Evolutionary conservation across 64 coral and sea anemone genomes (phyloP), one percentile per base, ranked within the genome.

Genomic region (Actinia tenebrosa): DNA sequence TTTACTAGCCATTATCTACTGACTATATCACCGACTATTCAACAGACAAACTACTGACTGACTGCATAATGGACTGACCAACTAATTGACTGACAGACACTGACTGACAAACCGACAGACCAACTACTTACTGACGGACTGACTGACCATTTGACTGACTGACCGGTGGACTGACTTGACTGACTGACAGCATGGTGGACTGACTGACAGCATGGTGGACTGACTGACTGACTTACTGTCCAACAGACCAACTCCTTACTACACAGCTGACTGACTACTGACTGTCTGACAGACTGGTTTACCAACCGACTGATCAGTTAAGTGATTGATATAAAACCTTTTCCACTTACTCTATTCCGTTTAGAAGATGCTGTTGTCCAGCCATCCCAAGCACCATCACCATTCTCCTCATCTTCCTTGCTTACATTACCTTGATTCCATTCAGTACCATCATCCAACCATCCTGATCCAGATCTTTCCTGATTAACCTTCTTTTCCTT

Each of bases 301-400:
- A 11, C 5, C 53, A 55, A 8, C 53, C 6, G 0, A 58, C 56
- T 66, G 63, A n/a, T 7, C 47, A 50, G 1, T 1, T 19, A 20
- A 64, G 61, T 71, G 66, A 71, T 64, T 11, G n/a, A 26, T 1
- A 37, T 37, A 75, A 75, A 14, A 27, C 23, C 8, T 75, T 13
- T 30, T 30, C 11, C 63, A 75, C 69, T 92, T 63, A 98, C 97
- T 90, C 91, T 99, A 89, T 99, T 99, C 7, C 97, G 86, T 71
- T 99, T 99, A 52, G 97, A 99, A 45, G 96, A 98, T 10, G 93
- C 93, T 23, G 93, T 99, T 30, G 97, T 95, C 97, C 97, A 99
- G 27, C 97, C 93, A 80, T 99, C 93, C 81, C 91, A 95, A 43
- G 91, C 87, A 45, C 82, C 94, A 22, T 95, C 97, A 75, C 85